phyloP scores from a whole-genome alignment of 1,140 invertebrate genomes.

The Copidosoma floridanum region DNA sequence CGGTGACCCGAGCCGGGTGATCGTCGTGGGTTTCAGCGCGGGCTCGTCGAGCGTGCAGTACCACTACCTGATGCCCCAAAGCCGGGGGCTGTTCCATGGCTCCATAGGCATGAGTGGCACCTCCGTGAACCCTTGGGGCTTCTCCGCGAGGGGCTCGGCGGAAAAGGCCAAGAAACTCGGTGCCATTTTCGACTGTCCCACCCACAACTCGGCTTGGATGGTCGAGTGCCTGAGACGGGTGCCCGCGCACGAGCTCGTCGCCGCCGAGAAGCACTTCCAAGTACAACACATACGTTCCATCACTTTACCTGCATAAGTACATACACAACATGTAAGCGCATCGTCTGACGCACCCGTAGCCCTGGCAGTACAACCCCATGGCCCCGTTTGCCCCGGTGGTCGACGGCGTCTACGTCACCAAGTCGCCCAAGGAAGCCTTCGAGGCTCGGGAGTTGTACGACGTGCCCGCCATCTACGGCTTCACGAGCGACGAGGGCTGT shows the following conservation, averaged over 20 bases:
- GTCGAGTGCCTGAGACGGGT: constrained; percentile 65
- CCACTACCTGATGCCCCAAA: constrained; percentile 5
- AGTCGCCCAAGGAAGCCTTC: background rate
- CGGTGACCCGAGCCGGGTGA: background rate
- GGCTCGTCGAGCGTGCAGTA: constrained; percentile 9
- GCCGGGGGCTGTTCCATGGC: constrained; percentile 34
- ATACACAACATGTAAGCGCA: no score
- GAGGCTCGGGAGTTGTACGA: background rate
- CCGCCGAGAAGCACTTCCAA: constrained; percentile 25
- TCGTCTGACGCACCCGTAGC: no score
- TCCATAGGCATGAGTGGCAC: constrained; percentile 74
- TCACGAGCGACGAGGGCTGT: background rate
- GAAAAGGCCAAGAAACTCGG: constrained; percentile 66
- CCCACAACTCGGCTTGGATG: constrained; percentile 54
- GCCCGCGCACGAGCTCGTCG: constrained; percentile 57
- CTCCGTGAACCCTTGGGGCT: constrained; percentile 66
- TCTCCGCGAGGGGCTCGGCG: constrained; percentile 59
- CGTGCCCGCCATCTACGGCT: background rate
- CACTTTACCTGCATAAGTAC: no score
- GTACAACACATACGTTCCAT: no score
- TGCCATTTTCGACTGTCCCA: constrained; percentile 64
- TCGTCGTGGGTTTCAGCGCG: constrained; percentile 11
- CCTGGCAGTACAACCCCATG: background rate
- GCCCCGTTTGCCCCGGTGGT: background rate
- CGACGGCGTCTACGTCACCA: background rate